Base-by-base conservation (phyloP, 2,113 vertebrate genomes). In the Clarias batrachus region DNA sequence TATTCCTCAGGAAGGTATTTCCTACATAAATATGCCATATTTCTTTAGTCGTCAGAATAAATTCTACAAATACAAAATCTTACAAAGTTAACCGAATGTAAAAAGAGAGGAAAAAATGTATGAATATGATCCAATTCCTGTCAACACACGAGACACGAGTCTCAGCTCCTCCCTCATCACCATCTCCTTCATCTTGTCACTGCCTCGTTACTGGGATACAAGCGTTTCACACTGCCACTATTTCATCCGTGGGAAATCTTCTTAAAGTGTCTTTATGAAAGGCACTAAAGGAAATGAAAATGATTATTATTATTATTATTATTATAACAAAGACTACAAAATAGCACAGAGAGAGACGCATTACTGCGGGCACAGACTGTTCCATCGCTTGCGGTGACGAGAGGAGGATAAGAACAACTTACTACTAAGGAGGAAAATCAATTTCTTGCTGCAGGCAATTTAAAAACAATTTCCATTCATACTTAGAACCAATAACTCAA, bases 381-480 rank as follows among this genome's bases (percentile, higher is more conserved):
- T 62, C 30, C 19, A 1, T 30, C 21, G 57, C 19, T 19, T 27
- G 17, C 60, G 30, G 78, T 80, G 78, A 60, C 78, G 5, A 60
- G n/a, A 23, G 17, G 7, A 48, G 52, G n/a, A 79, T 57, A 16
- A 57, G 54, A 79, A n/a, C 76, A 57, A 56, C 76, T 76, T 78
- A 16, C 7, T 17, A 33, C 30, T 23, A 80, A 60, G 78, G 23
- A 60, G 23, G 56, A 60, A 59, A 60, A 80, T 60, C 17, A 5
- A 80, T 80, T 59, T 80, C 27, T 33, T 37, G 57, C 56, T 59
- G 77, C 16, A 79, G 56, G 54, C 56, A 33, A 80, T 80, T 59
- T 23, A 60, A 21, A 60, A 33, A 11, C 17, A 23, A 17, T 60
- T 27, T 60, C 2, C 19, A 30, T 80, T 33, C 21, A 59, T 80